Evolutionary conservation across 92 coral and sea anemone species (phyloP), one percentile per base, ranked within the genome.

Genomic region (Paramuricea clavata): DNA sequence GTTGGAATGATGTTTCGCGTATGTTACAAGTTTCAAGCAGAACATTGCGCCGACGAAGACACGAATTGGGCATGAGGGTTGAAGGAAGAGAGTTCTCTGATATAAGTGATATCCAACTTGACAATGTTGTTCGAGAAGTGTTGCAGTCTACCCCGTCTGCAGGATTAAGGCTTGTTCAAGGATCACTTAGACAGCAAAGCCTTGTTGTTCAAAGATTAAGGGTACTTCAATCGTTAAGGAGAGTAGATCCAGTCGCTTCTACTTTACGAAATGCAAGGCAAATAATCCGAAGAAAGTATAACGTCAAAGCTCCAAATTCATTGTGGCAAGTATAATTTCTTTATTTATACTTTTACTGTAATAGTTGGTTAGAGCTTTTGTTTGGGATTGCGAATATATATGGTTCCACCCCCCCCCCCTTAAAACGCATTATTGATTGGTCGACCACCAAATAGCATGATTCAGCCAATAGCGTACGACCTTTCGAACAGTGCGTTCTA

Each of bases 201-300:
- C 64, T 89, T 39, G 15, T 52, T 25, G 79, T 92, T 12, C 93
- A 92, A 52, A 86, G 91, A 64, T 33, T 32, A 54, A 82, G 93
- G 33, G 85, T 92, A 12, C 83, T 93, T 62, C 90, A 85, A 11
- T 54, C 93, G 28, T 69, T 93, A 83, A 81, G 88, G 16, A 74
- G 95, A 77, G 91, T 92, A 47, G 91, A 92, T 85, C 93, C 93
- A 7, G 88, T 92, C 23, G 87, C 85, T 35, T 83, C 91, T 8
- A 43, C 95, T 17, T 83, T 92, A 52, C 77, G 95, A 81, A 71
- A 89, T 77, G 79, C 95, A 10, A 65, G 89, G 44, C 68, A 88
- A 87, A 89, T 90, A 15, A 87, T 92, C 33, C 82, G 93, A 25
- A 76, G 91, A 43, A 35, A 60, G 39, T 92, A 92, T 67, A 86